Evolutionary conservation across 2,113 vertebrate genomes (phyloP).

Genomic region (Zingel zingel): DNA sequence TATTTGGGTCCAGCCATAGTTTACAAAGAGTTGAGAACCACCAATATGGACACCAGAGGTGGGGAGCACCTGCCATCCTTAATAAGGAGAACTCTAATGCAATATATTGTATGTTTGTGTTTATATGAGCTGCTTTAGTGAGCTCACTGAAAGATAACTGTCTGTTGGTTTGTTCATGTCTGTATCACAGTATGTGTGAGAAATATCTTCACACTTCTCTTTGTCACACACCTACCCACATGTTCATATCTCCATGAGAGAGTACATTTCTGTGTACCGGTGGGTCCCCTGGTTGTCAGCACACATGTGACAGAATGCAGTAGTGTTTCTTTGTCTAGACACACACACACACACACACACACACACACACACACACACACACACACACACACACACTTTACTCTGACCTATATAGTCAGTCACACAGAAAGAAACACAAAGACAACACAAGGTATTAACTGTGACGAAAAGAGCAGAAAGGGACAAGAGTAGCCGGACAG

Average conservation of each 20-base stretch:
- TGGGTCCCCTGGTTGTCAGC: constrained; percentile 10
- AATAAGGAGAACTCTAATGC: neutral
- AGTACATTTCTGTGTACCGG: constrained; percentile 36
- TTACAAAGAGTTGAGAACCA: neutral
- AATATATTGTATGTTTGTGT: neutral
- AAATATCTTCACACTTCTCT: constrained; percentile 29
- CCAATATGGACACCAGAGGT: neutral
- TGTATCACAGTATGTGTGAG: constrained; percentile 19
- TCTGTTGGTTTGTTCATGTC: neutral
- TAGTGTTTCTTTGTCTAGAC: neutral
- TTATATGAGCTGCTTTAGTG: neutral
- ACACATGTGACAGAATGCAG: constrained; percentile 31
- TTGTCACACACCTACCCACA: constrained; percentile 26
- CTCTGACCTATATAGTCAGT: constrained; percentile 74
- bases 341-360: neutral
- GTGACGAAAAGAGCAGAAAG: constrained; percentile 26
- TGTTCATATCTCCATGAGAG: constrained; percentile 3
- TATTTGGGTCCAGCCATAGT: neutral
- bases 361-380: neutral
- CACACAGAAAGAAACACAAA: constrained; percentile 46
- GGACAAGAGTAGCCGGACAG: neutral
- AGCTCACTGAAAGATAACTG: neutral
- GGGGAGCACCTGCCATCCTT: no score
- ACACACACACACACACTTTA: constrained; percentile 18
- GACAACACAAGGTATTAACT: constrained; percentile 28